These are phyloP conservation scores for Acronicta alni DNA, from an alignment of 2,888 invertebrate genomes.

Conservation along the genomic window DNA sequence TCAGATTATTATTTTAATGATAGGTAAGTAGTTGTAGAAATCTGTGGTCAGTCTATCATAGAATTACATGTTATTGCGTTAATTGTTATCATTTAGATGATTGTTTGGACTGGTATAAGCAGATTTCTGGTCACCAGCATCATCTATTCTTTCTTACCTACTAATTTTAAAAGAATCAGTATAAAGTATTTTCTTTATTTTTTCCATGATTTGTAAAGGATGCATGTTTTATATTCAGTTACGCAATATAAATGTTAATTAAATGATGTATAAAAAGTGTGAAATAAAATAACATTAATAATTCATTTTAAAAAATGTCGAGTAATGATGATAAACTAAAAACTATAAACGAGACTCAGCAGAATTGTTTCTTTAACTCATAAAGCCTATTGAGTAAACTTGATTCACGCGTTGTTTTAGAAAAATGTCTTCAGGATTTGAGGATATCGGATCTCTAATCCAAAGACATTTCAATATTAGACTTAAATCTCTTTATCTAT, in stretches of 20 bases:
- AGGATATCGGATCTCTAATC: no score
- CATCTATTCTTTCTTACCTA: constrained; percentile 9
- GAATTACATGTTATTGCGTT: neutral
- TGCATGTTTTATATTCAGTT: constrained; percentile 44
- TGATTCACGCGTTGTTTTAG: no score
- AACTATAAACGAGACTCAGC: constrained; percentile 30
- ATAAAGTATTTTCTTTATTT: neutral
- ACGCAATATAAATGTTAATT: constrained; percentile 29
- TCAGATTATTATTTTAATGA: no score
- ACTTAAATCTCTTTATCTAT: no score
- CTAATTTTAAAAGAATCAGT: no score
- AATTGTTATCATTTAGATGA: neutral
- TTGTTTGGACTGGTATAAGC: constrained; percentile 4
- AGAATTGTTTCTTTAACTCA: no score
- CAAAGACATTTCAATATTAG: no score
- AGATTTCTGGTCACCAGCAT: constrained; percentile 27
- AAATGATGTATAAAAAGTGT: constrained; percentile 34
- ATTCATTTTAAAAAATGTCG: constrained; percentile 14
- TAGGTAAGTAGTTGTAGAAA: constrained; percentile 1
- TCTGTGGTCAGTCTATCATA: constrained; percentile 32
- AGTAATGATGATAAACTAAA: constrained; percentile 4
- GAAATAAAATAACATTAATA: constrained; percentile 17
- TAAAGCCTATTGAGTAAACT: no score
- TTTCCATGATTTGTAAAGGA: constrained; percentile 21
- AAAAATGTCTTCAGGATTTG: no score